Evolutionary conservation across 2,113 vertebrate species (phyloP).

Genomic region (Mohoua ochrocephala): DNA sequence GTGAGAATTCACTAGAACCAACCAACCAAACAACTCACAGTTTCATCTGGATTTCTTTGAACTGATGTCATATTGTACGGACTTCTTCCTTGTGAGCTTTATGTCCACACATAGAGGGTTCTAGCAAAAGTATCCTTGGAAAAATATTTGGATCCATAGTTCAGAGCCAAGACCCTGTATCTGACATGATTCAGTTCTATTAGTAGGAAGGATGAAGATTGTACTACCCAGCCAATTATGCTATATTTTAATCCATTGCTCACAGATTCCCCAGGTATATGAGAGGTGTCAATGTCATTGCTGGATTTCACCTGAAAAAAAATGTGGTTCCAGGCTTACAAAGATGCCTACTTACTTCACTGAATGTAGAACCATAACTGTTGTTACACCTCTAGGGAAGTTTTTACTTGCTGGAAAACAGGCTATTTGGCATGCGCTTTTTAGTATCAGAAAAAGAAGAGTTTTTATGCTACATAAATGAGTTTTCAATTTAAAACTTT

Average conservation of each 20-base stretch:
- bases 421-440: neutral
- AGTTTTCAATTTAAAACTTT: conserved; percentile 15
- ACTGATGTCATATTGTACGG: neutral
- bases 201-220: neutral
- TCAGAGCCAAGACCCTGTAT: neutral
- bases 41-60: neutral
- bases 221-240: neutral
- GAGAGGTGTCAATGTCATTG: neutral
- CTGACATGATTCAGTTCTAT: neutral
- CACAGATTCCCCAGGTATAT: neutral
- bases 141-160: neutral
- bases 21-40: neutral
- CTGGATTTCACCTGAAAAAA: neutral
- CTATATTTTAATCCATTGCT: neutral
- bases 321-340: neutral
- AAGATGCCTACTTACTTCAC: neutral
- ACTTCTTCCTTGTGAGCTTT: neutral
- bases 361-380: neutral
- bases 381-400: neutral
- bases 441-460: neutral
- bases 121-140: neutral
- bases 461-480: neutral
- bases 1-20: neutral
- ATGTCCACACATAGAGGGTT: neutral
- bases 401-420: neutral